These are phyloP conservation scores for Paracanthobrama guichenoti DNA, from an alignment of 2,113 vertebrate species.

Conservation along the genomic window DNA sequence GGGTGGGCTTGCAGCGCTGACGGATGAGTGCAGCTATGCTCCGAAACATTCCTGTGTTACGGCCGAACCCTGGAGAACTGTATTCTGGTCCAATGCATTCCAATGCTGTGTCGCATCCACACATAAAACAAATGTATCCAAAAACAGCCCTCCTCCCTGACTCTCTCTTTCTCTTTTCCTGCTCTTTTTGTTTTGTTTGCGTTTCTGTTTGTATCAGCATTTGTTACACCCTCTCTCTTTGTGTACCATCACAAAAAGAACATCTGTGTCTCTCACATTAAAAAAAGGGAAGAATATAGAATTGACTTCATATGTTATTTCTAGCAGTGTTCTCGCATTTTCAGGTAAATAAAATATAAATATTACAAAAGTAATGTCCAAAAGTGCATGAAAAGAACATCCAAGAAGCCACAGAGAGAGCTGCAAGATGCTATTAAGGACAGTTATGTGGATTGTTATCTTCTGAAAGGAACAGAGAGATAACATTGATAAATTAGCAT, in stretches of 20 bases:
- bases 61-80: constrained; percentile 75
- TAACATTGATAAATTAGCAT: constrained; percentile 4
- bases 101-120: constrained; percentile 71
- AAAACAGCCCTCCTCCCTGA: constrained; percentile 43
- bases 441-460: constrained; percentile 49
- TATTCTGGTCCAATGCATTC: constrained; percentile 72
- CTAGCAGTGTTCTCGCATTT: background rate
- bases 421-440: constrained; percentile 58
- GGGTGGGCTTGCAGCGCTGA: constrained; percentile 67
- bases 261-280: constrained; percentile 1
- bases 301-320: background rate
- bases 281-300: background rate
- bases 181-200: background rate
- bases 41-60: constrained; percentile 73
- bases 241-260: background rate
- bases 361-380: background rate
- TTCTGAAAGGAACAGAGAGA: constrained; percentile 29
- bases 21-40: constrained; percentile 71
- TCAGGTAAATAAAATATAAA: background rate
- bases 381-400: constrained; percentile 13
- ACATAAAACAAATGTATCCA: constrained; percentile 60
- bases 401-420: constrained; percentile 32
- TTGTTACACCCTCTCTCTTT: background rate
- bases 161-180: constrained; percentile 13
- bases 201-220: constrained; percentile 2